Conservation (phyloP, 2,797 vertebrate species). For the Chiroxiphia lanceolata region DNA sequence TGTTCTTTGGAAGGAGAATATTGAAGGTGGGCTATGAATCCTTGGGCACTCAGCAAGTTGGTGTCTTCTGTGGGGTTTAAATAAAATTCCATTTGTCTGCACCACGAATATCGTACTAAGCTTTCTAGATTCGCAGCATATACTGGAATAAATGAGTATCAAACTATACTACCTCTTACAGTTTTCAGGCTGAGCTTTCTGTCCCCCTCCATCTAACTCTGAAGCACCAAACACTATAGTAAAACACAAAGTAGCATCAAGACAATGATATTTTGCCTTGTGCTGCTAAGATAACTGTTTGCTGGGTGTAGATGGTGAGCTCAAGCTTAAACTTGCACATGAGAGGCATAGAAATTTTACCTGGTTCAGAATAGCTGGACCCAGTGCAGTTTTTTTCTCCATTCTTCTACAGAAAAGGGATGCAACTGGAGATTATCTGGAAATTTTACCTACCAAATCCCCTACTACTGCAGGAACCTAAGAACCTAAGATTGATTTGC, state of each 20-base stretch:
- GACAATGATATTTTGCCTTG: neutral
- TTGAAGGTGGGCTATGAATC: neutral
- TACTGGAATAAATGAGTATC: neutral
- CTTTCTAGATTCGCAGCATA: neutral
- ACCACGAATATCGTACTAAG: neutral
- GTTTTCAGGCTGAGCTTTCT: neutral
- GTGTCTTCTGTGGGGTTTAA: neutral
- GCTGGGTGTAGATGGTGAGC: neutral
- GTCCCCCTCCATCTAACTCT: neutral
- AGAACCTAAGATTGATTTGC: neutral
- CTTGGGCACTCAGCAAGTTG: neutral
- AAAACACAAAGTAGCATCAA: neutral
- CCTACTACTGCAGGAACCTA: neutral
- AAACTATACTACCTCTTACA: neutral
- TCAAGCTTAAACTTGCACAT: neutral
- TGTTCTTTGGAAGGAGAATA: neutral
- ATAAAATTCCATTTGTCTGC: neutral
- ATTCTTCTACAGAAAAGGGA: neutral
- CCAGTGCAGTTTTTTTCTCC: neutral
- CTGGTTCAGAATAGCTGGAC: neutral
- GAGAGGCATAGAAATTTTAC: neutral
- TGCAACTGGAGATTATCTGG: neutral
- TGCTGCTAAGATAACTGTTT: neutral
- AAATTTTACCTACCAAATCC: neutral
- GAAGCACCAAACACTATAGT: rapidly evolving